Base-by-base conservation (phyloP, 2,113 vertebrate genomes). In the Merops nubicus region DNA sequence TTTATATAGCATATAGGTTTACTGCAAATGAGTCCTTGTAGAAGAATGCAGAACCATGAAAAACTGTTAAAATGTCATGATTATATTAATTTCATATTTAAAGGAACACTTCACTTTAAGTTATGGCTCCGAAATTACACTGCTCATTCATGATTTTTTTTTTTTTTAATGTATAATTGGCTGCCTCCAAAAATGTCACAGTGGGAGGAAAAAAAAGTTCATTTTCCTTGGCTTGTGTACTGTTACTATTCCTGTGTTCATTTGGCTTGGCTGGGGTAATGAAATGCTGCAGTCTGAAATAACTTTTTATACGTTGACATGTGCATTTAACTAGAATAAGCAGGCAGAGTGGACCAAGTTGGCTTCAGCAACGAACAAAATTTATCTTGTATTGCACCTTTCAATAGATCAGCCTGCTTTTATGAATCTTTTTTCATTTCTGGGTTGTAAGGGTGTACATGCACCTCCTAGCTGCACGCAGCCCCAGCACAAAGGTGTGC, bases 61-160 rank as follows among this genome's bases (percentile, higher is more conserved):
- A 93, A 95, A 73, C 68, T 82, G 76, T 96, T 96, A 93, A 96
- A 93, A 96, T 91, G 54, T 90, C 91, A 79, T 78, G 86, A 90
- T 91, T 93, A 82, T 90, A 89, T 96, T 94, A 95, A 96, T 96
- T 96, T 96, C 62, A 69, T 93, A 82, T 89, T 95, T 94, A 97
- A 94, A 95, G 87, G 78, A 93, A 96, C 90, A 92, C 86, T 96
- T 95, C 95, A 80, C 84, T 96, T 95, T 85, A 96, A 95, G 90
- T 92, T 95, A 88, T 70, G 90, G 84, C 85, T 96, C 91, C 91
- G 95, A 88, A 94, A 97, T 93, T 96, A 87, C 94, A 92, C 92
- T 97, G 86, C 95, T 96, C 95, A 97, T 97, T 97, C 97, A 97
- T 96, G 94, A 93, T 93, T 97, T 96, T 97, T 72, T 95, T 70